These are phyloP conservation scores for Chrysolina haemoptera DNA, from an alignment of 2,888 invertebrate genomes.

Conservation along the genomic window DNA sequence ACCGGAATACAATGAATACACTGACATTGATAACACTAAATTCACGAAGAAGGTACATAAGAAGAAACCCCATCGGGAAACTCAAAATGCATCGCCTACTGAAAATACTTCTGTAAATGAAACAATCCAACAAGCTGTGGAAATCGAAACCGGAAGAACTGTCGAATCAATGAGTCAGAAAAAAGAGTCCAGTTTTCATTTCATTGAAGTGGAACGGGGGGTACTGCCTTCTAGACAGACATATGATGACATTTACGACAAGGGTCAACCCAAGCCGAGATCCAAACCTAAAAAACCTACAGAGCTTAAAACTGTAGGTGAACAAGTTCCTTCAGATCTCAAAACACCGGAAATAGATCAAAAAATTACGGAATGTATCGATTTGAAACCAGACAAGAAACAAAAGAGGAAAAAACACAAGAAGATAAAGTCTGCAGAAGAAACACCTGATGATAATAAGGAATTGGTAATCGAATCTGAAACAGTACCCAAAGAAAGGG, in stretches of 20 bases:
- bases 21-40: constrained; percentile 24
- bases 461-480: neutral
- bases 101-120: neutral
- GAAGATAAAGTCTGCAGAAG: constrained; percentile 25
- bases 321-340: constrained; percentile 9
- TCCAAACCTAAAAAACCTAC: neutral
- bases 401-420: constrained; percentile 45
- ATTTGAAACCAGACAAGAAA: constrained; percentile 38
- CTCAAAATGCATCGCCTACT: neutral
- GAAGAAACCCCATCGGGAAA: constrained; percentile 19
- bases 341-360: constrained; percentile 5
- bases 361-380: constrained; percentile 25
- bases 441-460: neutral
- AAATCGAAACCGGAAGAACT: neutral
- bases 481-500: neutral
- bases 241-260: constrained; percentile 27
- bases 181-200: constrained; percentile 10
- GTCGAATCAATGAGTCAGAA: neutral
- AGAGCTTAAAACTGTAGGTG: neutral
- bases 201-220: constrained; percentile 27
- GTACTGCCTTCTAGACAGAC: constrained; percentile 26
- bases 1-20: neutral
- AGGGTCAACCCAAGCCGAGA: constrained; percentile 1
- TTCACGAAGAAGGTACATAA: constrained; percentile 36
- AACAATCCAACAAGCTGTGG: neutral